These are phyloP conservation scores for Eubucco bourcierii DNA, from an alignment of 2,113 vertebrate genomes.

Conservation along the genomic window DNA sequence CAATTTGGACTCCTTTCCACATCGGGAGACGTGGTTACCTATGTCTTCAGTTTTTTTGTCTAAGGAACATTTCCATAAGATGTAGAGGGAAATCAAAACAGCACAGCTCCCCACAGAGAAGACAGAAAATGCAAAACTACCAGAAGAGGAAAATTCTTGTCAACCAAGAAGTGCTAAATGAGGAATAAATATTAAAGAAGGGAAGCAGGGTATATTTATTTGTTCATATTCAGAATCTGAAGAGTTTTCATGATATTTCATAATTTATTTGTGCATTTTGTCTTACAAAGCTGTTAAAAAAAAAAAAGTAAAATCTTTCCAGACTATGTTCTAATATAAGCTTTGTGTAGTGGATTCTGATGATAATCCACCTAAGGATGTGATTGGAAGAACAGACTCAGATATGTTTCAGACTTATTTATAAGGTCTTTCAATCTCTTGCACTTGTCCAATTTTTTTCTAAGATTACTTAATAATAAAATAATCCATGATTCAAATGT, in stretches of 20 bases:
- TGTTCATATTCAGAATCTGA: background rate
- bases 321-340: background rate
- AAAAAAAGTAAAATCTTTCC: constrained; percentile 17
- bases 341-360: background rate
- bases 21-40: background rate
- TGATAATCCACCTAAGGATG: background rate
- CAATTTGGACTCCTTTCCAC: background rate
- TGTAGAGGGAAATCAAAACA: background rate
- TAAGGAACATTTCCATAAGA: background rate
- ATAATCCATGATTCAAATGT: constrained; percentile 8
- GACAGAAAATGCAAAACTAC: background rate
- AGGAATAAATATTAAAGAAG: background rate
- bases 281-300: background rate
- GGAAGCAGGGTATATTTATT: background rate
- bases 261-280: background rate
- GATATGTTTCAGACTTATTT: background rate
- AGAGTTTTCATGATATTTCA: background rate
- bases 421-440: background rate
- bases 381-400: background rate
- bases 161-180: background rate
- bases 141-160: background rate
- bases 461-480: constrained; percentile 3
- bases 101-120: background rate
- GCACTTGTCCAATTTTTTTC: background rate
- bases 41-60: background rate